Evolutionary conservation across 2,888 invertebrate species (phyloP).

Genomic region (Leptopilina drosophilae): DNA sequence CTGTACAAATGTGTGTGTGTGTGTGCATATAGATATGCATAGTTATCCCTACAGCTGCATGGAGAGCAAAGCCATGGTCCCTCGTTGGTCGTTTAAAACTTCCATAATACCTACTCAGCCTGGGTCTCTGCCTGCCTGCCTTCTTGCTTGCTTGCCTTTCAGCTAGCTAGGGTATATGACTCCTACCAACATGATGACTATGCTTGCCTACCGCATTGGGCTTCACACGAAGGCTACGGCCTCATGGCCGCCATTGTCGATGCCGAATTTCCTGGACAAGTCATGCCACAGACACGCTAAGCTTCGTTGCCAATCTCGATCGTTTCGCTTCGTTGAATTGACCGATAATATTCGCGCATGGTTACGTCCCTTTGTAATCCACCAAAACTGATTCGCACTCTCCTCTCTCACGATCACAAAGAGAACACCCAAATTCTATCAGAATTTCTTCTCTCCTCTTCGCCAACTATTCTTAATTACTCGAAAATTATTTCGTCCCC

Average conservation of each 20-base stretch:
- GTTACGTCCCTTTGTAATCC: constrained; percentile 21
- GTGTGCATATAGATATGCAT: constrained; percentile 19
- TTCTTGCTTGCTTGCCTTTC: constrained; percentile 7
- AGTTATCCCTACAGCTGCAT: constrained; percentile 25
- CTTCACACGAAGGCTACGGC: constrained; percentile 38
- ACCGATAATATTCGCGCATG: constrained; percentile 35
- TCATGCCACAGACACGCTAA: constrained; percentile 21
- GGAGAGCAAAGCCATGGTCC: constrained; percentile 34
- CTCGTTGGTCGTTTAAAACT: constrained; percentile 25
- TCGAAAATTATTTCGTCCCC: too few species aligned
- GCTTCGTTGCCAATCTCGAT: constrained; percentile 29
- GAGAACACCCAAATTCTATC: too few species aligned
- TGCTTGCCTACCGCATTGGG: constrained; percentile 12
- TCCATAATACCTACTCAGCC: constrained; percentile 23
- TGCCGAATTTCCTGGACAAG: constrained; percentile 40
- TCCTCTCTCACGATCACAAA: constrained; percentile 8
- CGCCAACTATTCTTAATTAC: too few species aligned
- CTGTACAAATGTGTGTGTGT: background rate
- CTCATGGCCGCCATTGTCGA: constrained; percentile 40
- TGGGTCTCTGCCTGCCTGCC: constrained; percentile 36
- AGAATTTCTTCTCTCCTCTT: too few species aligned
- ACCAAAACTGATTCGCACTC: constrained; percentile 16
- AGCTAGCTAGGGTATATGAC: constrained; percentile 33
- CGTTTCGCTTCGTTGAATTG: constrained; percentile 28
- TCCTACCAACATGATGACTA: constrained; percentile 16